phyloP scores from a whole-genome alignment of 2,888 invertebrate species.

The Automeris io region DNA sequence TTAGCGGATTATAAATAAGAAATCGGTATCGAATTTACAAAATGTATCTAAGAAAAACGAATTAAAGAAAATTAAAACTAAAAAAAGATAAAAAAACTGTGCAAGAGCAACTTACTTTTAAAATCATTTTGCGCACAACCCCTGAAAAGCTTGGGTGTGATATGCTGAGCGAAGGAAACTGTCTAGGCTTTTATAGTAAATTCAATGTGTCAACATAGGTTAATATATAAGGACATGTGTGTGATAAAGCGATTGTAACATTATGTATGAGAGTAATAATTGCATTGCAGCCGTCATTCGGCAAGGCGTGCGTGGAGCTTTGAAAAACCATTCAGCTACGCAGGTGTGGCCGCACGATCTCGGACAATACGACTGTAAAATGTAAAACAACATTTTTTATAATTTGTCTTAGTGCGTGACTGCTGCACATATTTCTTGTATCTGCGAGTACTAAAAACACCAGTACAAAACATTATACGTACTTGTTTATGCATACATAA shows the following conservation, averaged over 20 bases:
- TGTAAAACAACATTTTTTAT: too few species aligned
- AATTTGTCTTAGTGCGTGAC: too few species aligned
- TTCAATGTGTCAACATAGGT: slow-evolving; percentile 30
- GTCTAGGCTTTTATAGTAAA: slow-evolving; percentile 54
- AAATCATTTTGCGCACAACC: slow-evolving; percentile 47
- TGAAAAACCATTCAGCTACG: slow-evolving; percentile 18
- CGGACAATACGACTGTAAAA: slow-evolving; percentile 28
- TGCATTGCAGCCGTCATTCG: slow-evolving; percentile 17
- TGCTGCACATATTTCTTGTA: too few species aligned
- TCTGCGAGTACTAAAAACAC: too few species aligned
- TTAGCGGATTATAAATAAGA: too few species aligned
- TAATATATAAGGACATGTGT: slow-evolving; percentile 36
- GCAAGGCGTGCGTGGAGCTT: slow-evolving; percentile 17
- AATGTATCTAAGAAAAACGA: too few species aligned
- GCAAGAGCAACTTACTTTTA: slow-evolving; percentile 48
- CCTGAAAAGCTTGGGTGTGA: slow-evolving; percentile 38
- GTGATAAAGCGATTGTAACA: slow-evolving; percentile 35
- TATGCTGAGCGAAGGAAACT: slow-evolving; percentile 33
- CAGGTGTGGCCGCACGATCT: slow-evolving; percentile 21
- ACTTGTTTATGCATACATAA: too few species aligned
- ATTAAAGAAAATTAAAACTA: neutral
- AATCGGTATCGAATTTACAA: too few species aligned
- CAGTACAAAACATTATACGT: too few species aligned
- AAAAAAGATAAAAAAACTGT: slow-evolving; percentile 5
- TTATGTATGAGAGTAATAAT: slow-evolving; percentile 33